Conservation (phyloP, 30 jellyfish, hydroid and myxozoan genomes). For the Pseudorhiza aurosa region DNA sequence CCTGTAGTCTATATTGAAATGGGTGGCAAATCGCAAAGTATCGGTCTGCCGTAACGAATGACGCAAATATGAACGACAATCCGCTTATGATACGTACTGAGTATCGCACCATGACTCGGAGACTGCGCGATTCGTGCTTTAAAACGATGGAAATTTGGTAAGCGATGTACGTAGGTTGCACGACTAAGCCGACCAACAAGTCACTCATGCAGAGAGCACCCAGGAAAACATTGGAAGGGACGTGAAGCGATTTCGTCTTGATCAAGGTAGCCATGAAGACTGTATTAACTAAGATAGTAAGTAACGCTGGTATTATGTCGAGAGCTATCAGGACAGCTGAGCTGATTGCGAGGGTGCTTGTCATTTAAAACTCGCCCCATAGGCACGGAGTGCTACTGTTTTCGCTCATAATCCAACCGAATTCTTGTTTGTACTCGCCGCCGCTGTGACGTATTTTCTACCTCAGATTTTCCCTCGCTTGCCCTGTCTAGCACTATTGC, state of each 20-base stretch:
- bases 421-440: too few species aligned
- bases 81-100: conserved; percentile 16
- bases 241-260: conserved; percentile 44
- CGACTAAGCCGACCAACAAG: conserved; percentile 19
- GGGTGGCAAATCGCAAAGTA: conserved; percentile 60
- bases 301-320: conserved; percentile 24
- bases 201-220: conserved; percentile 54
- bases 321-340: neutral
- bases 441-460: too few species aligned
- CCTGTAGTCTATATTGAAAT: neutral
- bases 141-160: neutral
- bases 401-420: neutral
- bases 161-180: conserved; percentile 30
- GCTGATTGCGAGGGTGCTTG: neutral
- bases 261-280: conserved; percentile 33
- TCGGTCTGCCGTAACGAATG: conserved; percentile 42
- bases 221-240: conserved; percentile 34
- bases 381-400: neutral
- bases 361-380: conserved; percentile 11
- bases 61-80: conserved; percentile 48
- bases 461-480: too few species aligned
- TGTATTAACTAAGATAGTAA: conserved; percentile 18
- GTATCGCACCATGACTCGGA: neutral
- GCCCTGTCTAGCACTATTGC: too few species aligned
- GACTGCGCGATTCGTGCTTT: neutral